Base-by-base conservation (phyloP, 2,113 vertebrate species). In the Collichthys lucidus region DNA sequence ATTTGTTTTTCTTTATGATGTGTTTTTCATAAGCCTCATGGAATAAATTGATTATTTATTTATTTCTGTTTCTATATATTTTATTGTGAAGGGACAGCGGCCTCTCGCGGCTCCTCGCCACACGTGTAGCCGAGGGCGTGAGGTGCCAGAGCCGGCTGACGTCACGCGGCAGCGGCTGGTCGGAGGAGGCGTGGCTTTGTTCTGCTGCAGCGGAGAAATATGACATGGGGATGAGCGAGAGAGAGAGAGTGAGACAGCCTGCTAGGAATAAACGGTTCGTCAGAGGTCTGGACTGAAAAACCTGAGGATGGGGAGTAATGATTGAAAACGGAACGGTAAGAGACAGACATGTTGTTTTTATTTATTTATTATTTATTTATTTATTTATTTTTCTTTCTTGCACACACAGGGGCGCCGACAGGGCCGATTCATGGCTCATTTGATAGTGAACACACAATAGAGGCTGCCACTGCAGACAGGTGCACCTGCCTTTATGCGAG, bases 201-300 rank as follows among this genome's bases (percentile, higher is more conserved):
- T 92, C 91, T 94, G 93, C 95, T 95, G 95, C 95, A 95, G 94
- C 94, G 82, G 91, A 94, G 94, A 92, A 94, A 92, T 80, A 91
- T 93, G 93, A 94, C 93, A 94, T 92, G 91, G 90, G 93, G 92
- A 91, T 91, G 94, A 94, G 92, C 88, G 76, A 93, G 85, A 76
- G 83, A 80, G 77, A 73, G 91, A 89, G 88, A 88, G 91, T 57
- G 92, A 89, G 91, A 84, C 88, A 79, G 83, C 80, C 88, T 53
- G 93, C 70, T 59, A 90, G 86, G 90, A 92, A 92, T 92, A 77
- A 90, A 86, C 84, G 86, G 84, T 77, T 91, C 85, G 79, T 72
- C 77, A 88, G 80, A 86, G 89, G 87, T 90, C 85, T 83, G 86
- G 74, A 83, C 78, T 40, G 87, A 77, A 71, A 71, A 88, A 83